phyloP scores from a whole-genome alignment of 2,797 vertebrate genomes.

The Diplodus puntazzo region DNA sequence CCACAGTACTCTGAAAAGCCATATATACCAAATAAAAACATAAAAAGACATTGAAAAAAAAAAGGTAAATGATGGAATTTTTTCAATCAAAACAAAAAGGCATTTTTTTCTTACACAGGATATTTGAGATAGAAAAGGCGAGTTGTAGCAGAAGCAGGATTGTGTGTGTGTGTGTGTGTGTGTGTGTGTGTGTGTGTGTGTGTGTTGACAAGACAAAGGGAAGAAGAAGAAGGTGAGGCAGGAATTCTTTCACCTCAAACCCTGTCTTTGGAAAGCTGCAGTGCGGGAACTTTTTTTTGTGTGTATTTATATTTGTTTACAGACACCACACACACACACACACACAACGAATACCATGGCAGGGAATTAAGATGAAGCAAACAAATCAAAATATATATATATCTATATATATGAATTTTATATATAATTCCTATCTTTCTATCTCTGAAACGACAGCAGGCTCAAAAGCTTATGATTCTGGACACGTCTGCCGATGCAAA shows the following conservation, averaged over 20 bases:
- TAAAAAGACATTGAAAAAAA: slow-evolving; percentile 69
- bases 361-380: slow-evolving; percentile 62
- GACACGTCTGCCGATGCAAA: slow-evolving; percentile 40
- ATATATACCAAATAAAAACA: slow-evolving; percentile 80
- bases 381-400: slow-evolving; percentile 71
- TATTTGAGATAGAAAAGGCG: slow-evolving; percentile 81
- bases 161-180: slow-evolving; percentile 38
- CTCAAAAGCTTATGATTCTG: slow-evolving; percentile 81
- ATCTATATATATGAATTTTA: slow-evolving; percentile 60
- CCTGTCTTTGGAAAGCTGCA: slow-evolving; percentile 81
- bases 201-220: slow-evolving; percentile 44
- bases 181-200: slow-evolving; percentile 31
- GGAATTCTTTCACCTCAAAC: slow-evolving; percentile 69
- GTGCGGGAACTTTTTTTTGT: slow-evolving; percentile 22
- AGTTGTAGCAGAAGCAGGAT: slow-evolving; percentile 77
- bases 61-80: slow-evolving; percentile 80
- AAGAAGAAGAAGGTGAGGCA: slow-evolving; percentile 50
- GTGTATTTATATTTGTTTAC: slow-evolving; percentile 19
- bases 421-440: slow-evolving; percentile 73
- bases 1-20: slow-evolving; percentile 85
- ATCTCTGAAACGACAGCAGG: slow-evolving; percentile 80
- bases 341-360: slow-evolving; percentile 78
- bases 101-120: slow-evolving; percentile 51
- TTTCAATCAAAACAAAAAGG: slow-evolving; percentile 74
- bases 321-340: slow-evolving; percentile 20